Evolutionary conservation across 2,113 vertebrate species (phyloP).

Genomic region (Coryphaenoides rupestris): DNA sequence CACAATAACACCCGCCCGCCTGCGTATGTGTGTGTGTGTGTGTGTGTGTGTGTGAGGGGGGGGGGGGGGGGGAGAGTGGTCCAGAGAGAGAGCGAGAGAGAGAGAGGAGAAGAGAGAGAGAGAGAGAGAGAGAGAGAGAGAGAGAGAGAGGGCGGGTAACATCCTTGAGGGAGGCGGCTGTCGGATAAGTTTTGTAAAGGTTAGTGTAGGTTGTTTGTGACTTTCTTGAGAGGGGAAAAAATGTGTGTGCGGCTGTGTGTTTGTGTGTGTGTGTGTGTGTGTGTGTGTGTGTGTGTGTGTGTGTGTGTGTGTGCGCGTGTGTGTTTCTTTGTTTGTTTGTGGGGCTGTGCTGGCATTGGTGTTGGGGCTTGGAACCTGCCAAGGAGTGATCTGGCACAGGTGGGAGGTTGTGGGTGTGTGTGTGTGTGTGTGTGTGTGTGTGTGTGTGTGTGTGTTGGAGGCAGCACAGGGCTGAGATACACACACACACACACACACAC

Average conservation of each 20-base stretch:
- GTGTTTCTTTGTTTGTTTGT: background rate
- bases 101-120: background rate
- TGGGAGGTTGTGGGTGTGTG: background rate
- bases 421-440: too few species aligned
- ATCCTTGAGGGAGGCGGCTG: background rate
- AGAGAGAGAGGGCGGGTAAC: background rate
- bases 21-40: background rate
- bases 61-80: background rate
- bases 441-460: too few species aligned
- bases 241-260: too few species aligned
- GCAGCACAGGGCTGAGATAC: background rate
- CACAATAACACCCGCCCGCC: background rate
- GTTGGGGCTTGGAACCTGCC: background rate
- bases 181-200: slow-evolving; percentile 3
- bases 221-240: background rate
- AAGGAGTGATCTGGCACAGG: background rate
- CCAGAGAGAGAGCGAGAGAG: background rate
- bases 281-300: too few species aligned
- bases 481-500: background rate
- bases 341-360: background rate
- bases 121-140: slow-evolving; percentile 1
- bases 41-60: background rate
- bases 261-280: too few species aligned
- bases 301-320: too few species aligned
- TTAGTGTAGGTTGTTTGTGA: slow-evolving; percentile 1